A percentile compares a stretch with the other conserved stretches of the same genome.
Conservation (phyloP, 2,888 invertebrate species). For the Drosophila mettleri region DNA sequence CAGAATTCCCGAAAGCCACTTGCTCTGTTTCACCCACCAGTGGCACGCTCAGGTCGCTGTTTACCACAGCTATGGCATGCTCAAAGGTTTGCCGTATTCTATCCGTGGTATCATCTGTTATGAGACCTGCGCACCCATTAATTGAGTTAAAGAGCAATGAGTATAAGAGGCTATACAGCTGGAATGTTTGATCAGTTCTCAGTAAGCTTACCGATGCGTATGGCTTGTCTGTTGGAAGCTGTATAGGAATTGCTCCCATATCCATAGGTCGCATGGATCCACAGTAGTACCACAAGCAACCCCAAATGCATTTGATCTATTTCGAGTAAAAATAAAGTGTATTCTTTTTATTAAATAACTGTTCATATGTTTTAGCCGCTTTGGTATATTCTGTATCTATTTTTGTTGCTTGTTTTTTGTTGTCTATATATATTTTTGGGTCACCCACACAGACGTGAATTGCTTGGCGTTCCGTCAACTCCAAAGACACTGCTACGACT, state of each 20-base stretch:
- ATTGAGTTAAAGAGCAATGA: conserved; percentile 34
- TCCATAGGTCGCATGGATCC: conserved; percentile 31
- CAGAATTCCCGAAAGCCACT: conserved; percentile 86
- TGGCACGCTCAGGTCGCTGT: conserved; percentile 75
- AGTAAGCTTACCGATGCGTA: conserved; percentile 61
- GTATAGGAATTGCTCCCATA: conserved; percentile 51
- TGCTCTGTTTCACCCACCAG: conserved; percentile 75
- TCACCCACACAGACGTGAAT: conserved; percentile 30
- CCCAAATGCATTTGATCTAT: conserved; percentile 51
- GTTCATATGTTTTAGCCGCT: conserved; percentile 4
- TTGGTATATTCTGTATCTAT: conserved; percentile 25
- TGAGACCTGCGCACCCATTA: conserved; percentile 70
- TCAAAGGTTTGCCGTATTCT: conserved; percentile 78
- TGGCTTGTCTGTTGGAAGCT: conserved; percentile 41
- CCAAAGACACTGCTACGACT: conserved; percentile 55
- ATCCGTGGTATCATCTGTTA: conserved; percentile 75
- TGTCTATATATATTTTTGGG: conserved; percentile 52
- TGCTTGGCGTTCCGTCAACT: conserved; percentile 24
- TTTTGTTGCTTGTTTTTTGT: conserved; percentile 27
- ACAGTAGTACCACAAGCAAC: conserved; percentile 38
- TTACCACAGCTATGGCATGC: conserved; percentile 81
- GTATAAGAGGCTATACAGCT: not conserved
- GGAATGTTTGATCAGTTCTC: not conserved
- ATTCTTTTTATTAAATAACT: not conserved
- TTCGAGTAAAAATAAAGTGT: not conserved